These are phyloP conservation scores for Mastacembelus armatus DNA, from an alignment of 2,797 vertebrate genomes.

Conservation along the genomic window DNA sequence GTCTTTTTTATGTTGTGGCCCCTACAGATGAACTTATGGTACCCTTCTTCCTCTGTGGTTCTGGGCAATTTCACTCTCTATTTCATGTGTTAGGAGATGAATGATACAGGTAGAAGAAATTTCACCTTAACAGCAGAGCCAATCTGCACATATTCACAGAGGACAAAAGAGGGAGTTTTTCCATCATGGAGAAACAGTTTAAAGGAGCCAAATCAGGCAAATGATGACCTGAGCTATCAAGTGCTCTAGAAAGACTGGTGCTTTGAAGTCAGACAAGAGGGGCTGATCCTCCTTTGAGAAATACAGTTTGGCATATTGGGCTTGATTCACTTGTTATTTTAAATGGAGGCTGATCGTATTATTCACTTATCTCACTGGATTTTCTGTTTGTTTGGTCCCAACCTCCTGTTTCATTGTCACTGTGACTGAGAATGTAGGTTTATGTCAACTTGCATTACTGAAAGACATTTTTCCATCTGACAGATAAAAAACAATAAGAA, in stretches of 20 bases:
- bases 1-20: not conserved
- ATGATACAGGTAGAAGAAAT: conserved; percentile 48
- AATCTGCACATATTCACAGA: conserved; percentile 35
- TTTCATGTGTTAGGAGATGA: conserved; percentile 66
- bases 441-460: too few relatives aligned
- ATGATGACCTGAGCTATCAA: conserved; percentile 36
- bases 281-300: conserved; percentile 15
- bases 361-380: conserved; percentile 16
- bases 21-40: conserved; percentile 1
- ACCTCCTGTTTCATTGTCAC: not conserved
- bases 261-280: conserved; percentile 45
- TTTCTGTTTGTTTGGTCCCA: not conserved
- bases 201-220: conserved; percentile 71
- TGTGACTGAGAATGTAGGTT: too few relatives aligned
- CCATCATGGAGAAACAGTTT: conserved; percentile 28
- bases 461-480: too few relatives aligned
- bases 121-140: conserved; percentile 41
- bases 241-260: conserved; percentile 8
- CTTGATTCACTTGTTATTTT: conserved; percentile 9
- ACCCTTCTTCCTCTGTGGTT: conserved; percentile 16
- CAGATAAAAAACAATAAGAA: too few relatives aligned
- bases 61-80: conserved; percentile 57
- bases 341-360: conserved; percentile 17
- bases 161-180: conserved; percentile 59
- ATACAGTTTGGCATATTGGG: not conserved